Base-by-base conservation (phyloP, 2,113 vertebrate genomes). In the Oryzias woworae region DNA sequence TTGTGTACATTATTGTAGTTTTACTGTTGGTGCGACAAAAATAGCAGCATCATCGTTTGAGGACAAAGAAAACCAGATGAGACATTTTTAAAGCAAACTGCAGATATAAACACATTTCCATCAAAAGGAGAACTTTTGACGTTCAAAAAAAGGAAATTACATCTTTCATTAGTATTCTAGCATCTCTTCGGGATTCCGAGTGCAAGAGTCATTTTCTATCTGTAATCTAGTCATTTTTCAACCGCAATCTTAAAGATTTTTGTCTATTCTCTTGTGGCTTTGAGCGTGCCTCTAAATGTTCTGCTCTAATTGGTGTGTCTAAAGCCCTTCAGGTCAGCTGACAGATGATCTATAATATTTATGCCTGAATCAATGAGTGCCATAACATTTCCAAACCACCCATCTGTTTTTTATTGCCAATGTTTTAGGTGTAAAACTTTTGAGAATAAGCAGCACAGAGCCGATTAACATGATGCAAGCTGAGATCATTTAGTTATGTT, bases 1-100 rank as follows among this genome's bases (percentile, higher is more conserved):
- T 70, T 54, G 18, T 61, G 24, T 48, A 20, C 67, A 22, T 51
- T 6, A 24, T 26, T 74, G 26, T 18, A 60, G 15, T 58, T 62
- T 49, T 53, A 79, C 48, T 69, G 20, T 26, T 3, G 24, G 42
- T 69, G 42, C 41, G 36, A 68, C 44, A 53, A 28, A 78, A 65
- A 31, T 4, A 1, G 43, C 42, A 69, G 20, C 46, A 45, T 44
- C 46, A 18, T 52, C 54, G 51, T 28, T 45, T 1, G 28, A 53
- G 20, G 58, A 58, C 26, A 13, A n/a, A 74, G 14, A 55, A 7
- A 58, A 20, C 12, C 3, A n/a, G 22, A 56, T 26, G 20, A 71
- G 54, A 50, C 18, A 3, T 28, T 52, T 62, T 5, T 59, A 20
- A 3, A 49, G 18, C 46, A 50, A 54, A 48, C 52, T 41, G 53